Evolutionary conservation across 92 coral and sea anemone species (phyloP), one percentile per base, ranked within the genome.

Genomic region (Meandrina meandrites): DNA sequence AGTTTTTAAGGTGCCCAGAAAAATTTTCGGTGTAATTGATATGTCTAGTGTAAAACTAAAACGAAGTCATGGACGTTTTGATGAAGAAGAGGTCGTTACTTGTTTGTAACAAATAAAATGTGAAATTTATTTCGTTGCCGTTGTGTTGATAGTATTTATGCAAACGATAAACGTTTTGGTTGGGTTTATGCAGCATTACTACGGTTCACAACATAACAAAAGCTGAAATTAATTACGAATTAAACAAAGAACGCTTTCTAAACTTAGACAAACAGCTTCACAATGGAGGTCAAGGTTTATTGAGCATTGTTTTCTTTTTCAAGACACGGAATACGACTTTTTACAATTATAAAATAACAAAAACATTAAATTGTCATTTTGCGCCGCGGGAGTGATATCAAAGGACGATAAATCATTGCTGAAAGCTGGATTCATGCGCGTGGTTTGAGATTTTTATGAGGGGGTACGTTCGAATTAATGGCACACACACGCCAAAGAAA

Each of bases 241-340:
- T 57, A 28, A 81, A 68, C 66, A 69, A 82, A 45, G 86, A 48
- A 12, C 86, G 56, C 66, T 30, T 42, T 81, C 31, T 24, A 22
- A 42, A 81, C 60, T 42, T 34, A 4, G 0, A 18, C 18, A 82
- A 45, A 48, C 56, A 68, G 0, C 53, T 11, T 1, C 64, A 50
- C 78, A 50, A 48, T 27, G 12, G 48, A 73, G 86, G 75, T 82
- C 77, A 68, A 66, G 1, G 24, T 16, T 47, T 82, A 48, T 82
- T 45, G 50, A 24, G 16, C 28, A 45, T 47, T 64, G 28, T 28
- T 40, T 42, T 81, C 76, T 81, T 81, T 45, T 36, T 14, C 42
- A 40, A 11, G 62, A 11, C 37, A 19, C 27, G 57, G 45, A 18
- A 11, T 32, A 62, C 22, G 37, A 62, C 19, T 30, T 64, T 24